Evolutionary conservation across 2,888 invertebrate genomes (phyloP), one percentile per base, ranked within the genome.

Genomic region (Thymelicus sylvestris): DNA sequence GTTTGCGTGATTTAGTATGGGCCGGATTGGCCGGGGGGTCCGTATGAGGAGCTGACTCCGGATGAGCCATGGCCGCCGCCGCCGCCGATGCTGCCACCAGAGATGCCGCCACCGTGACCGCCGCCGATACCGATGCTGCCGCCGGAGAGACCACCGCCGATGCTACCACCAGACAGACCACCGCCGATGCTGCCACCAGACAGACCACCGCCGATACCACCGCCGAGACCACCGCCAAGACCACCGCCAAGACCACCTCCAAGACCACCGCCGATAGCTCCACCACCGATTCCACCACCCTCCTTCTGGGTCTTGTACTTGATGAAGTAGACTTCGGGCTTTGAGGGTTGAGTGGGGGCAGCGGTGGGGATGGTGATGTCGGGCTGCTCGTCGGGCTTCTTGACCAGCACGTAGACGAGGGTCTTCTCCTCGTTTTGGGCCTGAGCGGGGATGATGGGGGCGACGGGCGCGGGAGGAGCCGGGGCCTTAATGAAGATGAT

Each of bases 401-500:
- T 97, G 84, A 97, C 97, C 92, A 97, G 86, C 69, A 97, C 97
- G 95, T 97, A 97, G 87, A 97, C 96, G 80, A 97, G 95, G 80
- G 97, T 97, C 94, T 97, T 97, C 90, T 96, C 96, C 85, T 96
- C 96, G 92, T 96, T 96, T 81, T 96, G 96, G 76, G 95, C 95
- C 80, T 96, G 95, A 64, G 95, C 94, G 79, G 96, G 96, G 84
- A 97, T 96, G 80, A 96, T 94, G 81, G 97, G 97, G 0, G 96
- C 96, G 75, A 96, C 95, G 73, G 96, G 96, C 70, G 96, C 96
- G 82, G 96, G 96, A 77, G 96, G 95, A 77, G 96, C 95, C 72
- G 97, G 97, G 74, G 97, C 97, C 94, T 97, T 97, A 92, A 97
- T 97, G 95, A 97, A 97, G 94, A 97, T 97, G 91, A 97, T 97